Percentiles rank a stretch among this genome's conserved stretches.
Evolutionary conservation across 2,113 vertebrate genomes (phyloP).

Genomic region (Thinocorus orbignyianus): DNA sequence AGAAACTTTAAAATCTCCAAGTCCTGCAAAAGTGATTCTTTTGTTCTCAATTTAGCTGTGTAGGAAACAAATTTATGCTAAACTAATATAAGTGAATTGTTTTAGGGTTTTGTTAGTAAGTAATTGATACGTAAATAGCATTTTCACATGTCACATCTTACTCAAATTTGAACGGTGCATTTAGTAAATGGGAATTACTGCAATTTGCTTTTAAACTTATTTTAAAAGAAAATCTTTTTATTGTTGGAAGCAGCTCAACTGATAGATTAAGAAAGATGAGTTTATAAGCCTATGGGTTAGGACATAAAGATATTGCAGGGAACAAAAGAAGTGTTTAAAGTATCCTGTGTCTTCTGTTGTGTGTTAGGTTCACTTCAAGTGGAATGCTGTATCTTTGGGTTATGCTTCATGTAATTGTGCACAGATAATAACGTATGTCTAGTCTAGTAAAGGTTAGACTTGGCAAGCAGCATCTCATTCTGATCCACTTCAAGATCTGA

Average conservation of each 20-base stretch:
- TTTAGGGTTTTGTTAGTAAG: background rate
- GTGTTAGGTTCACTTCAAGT: background rate
- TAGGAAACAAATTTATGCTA: background rate
- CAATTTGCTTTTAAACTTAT: background rate
- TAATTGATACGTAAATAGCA: background rate
- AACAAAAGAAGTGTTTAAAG: background rate
- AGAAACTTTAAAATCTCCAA: background rate
- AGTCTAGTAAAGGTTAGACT: background rate
- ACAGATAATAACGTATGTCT: accelerated
- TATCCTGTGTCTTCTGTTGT: background rate
- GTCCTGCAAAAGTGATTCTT: background rate
- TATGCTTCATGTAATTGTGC: background rate
- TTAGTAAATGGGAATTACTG: background rate
- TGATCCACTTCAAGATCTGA: background rate
- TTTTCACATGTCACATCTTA: background rate
- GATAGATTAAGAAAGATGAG: background rate
- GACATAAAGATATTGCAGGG: background rate
- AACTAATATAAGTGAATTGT: background rate
- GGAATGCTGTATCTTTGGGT: background rate
- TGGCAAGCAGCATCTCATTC: background rate
- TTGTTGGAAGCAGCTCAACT: background rate
- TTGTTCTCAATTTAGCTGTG: background rate
- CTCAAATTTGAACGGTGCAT: background rate
- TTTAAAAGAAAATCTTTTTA: background rate
- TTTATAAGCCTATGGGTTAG: accelerated